Percentiles rank a stretch among this genome's conserved stretches.
These are phyloP conservation scores for Glaucidium brasilianum DNA, from an alignment of 2,113 vertebrate genomes.

Conservation along the genomic window DNA sequence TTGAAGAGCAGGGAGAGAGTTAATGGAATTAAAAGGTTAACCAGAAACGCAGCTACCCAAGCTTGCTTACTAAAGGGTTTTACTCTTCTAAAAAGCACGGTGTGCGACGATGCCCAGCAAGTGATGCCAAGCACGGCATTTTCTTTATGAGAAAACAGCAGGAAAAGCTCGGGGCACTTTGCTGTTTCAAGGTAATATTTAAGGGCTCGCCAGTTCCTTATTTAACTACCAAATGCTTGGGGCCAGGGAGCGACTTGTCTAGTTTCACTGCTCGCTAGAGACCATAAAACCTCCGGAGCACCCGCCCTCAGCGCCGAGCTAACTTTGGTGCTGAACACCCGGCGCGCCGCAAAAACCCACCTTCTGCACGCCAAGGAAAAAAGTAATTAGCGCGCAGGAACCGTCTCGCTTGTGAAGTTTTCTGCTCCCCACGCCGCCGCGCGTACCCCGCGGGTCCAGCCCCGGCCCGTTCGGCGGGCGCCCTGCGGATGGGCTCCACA, in stretches of 20 bases:
- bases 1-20: rapidly evolving
- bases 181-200: rapidly evolving
- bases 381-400: rapidly evolving
- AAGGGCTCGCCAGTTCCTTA: not conserved
- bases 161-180: not conserved
- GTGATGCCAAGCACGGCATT: rapidly evolving
- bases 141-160: rapidly evolving
- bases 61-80: rapidly evolving
- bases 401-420: rapidly evolving
- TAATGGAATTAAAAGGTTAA: rapidly evolving
- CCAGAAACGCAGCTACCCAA: rapidly evolving
- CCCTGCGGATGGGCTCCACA: too few relatives aligned
- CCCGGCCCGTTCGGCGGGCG: not conserved
- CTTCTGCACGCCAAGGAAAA: too few relatives aligned
- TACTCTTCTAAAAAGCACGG: rapidly evolving
- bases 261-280: rapidly evolving
- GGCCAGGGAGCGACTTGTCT: rapidly evolving
- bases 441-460: too few relatives aligned
- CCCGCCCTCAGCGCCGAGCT: not conserved
- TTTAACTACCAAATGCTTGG: rapidly evolving
- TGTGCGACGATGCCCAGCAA: rapidly evolving
- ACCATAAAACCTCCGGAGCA: rapidly evolving
- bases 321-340: not conserved
- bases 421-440: rapidly evolving
- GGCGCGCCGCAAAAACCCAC: too few relatives aligned